These are phyloP conservation scores for Hirundo rustica DNA, from an alignment of 2,797 vertebrate genomes.

Conservation along the genomic window DNA sequence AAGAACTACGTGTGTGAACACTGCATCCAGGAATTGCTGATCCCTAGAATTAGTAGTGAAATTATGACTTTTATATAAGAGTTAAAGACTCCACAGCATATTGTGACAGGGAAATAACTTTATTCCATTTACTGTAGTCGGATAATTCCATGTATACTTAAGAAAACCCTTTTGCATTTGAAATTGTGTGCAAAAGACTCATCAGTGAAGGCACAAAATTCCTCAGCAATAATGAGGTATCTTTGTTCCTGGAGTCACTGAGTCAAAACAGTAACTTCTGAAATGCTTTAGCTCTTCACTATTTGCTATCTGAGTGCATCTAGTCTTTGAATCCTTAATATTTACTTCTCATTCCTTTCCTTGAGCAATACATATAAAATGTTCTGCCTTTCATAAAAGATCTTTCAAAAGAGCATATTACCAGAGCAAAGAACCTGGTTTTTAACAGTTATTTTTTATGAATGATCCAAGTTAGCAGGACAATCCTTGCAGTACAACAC, in stretches of 20 bases:
- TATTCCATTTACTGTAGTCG: neutral
- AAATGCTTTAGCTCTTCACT: neutral
- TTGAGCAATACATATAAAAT: neutral
- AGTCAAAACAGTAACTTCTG: neutral
- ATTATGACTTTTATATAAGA: neutral
- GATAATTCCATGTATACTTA: neutral
- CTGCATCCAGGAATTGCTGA: neutral
- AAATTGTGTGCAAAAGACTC: neutral
- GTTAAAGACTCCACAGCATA: neutral
- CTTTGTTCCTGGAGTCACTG: neutral
- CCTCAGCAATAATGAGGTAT: neutral
- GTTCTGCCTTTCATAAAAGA: neutral
- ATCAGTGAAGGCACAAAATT: neutral
- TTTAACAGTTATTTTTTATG: neutral
- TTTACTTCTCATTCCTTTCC: neutral
- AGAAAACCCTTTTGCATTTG: neutral
- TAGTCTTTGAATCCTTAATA: neutral
- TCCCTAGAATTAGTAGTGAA: neutral
- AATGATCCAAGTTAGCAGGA: neutral
- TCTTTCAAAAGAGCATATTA: neutral
- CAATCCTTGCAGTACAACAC: neutral
- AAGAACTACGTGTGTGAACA: neutral
- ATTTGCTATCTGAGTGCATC: neutral
- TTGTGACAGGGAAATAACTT: neutral
- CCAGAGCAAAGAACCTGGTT: neutral